These are phyloP conservation scores for Mesopsocus fuscifrons DNA, from an alignment of 2,888 invertebrate genomes.

Conservation along the genomic window DNA sequence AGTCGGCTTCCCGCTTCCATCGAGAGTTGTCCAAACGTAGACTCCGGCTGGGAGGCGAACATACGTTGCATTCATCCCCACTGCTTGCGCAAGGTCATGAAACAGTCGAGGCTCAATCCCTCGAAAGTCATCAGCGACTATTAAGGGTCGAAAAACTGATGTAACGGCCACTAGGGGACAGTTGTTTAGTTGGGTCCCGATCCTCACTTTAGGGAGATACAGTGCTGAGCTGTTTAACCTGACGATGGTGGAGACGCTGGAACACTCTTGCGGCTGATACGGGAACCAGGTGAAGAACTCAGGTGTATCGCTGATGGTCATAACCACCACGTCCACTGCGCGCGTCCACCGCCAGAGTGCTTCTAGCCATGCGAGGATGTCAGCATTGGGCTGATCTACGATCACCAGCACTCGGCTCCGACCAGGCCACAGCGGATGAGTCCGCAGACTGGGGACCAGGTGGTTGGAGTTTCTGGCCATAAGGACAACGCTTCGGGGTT, in stretches of 20 bases:
- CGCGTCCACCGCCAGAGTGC: not conserved
- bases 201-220: not conserved
- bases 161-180: not conserved
- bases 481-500: too few relatives aligned
- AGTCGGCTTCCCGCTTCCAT: not conserved
- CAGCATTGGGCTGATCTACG: not conserved
- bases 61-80: not conserved
- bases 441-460: too few relatives aligned
- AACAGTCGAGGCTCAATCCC: not conserved
- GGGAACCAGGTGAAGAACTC: not conserved
- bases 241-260: not conserved
- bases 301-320: not conserved
- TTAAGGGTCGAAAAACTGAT: not conserved
- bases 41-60: not conserved
- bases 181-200: not conserved
- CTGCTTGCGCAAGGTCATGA: not conserved
- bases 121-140: not conserved
- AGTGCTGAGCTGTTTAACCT: not conserved
- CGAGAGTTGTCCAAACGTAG: not conserved
- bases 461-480: too few relatives aligned
- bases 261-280: not conserved
- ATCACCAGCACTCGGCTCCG: not conserved
- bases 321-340: not conserved
- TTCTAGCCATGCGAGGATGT: not conserved
- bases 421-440: too few relatives aligned